phyloP scores from a whole-genome alignment of 2,113 vertebrate genomes.

The Hemichromis elongatus region DNA sequence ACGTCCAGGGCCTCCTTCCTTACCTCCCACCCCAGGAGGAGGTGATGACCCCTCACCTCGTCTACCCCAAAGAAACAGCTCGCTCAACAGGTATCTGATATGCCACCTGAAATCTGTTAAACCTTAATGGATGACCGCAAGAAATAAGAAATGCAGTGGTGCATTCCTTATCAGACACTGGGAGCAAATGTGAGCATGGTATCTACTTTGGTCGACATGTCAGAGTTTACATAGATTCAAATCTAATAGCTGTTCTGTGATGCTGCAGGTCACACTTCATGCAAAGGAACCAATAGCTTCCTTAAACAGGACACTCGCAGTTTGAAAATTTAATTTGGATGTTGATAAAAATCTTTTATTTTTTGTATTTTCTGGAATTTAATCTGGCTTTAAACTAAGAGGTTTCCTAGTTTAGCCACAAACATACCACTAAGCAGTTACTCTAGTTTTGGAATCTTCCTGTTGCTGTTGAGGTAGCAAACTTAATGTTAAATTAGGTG shows the following conservation, averaged over 20 bases:
- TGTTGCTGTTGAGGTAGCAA: neutral
- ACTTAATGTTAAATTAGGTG: neutral
- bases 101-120: neutral
- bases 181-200: neutral
- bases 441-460: neutral
- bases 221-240: neutral
- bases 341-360: neutral
- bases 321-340: neutral
- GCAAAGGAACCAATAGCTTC: neutral
- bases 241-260: neutral
- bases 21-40: constrained; percentile 70
- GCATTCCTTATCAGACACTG: neutral
- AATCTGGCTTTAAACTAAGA: neutral
- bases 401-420: neutral
- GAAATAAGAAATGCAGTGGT: neutral
- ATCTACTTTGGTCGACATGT: neutral
- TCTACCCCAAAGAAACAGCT: constrained; percentile 85
- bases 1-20: constrained; percentile 77
- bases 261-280: neutral
- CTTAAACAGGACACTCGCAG: neutral
- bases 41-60: constrained; percentile 81
- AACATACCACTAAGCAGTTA: neutral
- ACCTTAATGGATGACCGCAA: neutral
- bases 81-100: constrained; percentile 70
- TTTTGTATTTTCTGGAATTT: fast-evolving